These are phyloP conservation scores for Cygnus atratus DNA, from an alignment of 2,113 vertebrate genomes.

Conservation along the genomic window DNA sequence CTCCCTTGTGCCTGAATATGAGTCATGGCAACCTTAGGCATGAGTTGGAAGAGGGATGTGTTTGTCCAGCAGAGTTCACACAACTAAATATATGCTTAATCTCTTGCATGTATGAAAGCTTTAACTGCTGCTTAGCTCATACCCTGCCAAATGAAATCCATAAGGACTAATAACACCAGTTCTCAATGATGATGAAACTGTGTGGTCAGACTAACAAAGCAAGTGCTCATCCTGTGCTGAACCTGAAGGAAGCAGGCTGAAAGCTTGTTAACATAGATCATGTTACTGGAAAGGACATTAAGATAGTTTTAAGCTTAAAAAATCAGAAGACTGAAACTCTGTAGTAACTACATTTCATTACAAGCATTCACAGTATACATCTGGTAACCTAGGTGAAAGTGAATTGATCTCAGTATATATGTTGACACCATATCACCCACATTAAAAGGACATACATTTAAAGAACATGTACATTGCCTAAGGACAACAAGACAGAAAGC, in stretches of 20 bases:
- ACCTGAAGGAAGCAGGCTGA: background rate
- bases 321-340: background rate
- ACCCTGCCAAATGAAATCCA: background rate
- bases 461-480: background rate
- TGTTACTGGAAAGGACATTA: background rate
- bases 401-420: background rate
- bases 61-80: background rate
- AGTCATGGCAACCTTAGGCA: background rate
- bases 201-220: background rate
- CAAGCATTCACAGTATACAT: background rate
- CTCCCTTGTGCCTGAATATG: background rate
- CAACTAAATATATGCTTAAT: background rate
- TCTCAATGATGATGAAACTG: background rate
- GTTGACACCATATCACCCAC: background rate
- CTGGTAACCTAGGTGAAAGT: background rate
- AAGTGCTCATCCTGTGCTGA: background rate
- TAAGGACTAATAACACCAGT: background rate
- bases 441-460: background rate
- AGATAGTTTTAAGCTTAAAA: background rate
- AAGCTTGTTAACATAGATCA: background rate
- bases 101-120: background rate
- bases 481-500: background rate
- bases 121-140: background rate
- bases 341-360: background rate
- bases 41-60: accelerated